Base-by-base conservation (phyloP, 2,888 invertebrate species). In the Hecatera dysodea region DNA sequence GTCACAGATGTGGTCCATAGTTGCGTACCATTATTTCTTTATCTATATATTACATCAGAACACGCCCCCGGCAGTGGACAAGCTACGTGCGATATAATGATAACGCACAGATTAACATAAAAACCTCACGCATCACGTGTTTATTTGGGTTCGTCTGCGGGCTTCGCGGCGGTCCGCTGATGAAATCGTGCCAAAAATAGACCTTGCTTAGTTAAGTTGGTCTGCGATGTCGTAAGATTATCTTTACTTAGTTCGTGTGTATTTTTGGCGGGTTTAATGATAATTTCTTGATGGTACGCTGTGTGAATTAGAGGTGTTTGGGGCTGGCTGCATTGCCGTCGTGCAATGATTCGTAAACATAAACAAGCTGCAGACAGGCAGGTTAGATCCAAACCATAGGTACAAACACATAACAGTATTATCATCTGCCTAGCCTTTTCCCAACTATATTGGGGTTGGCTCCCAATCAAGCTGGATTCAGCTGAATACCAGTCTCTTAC, bases 151-250 rank as follows among this genome's bases (percentile, higher is more conserved):
- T 36, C 59, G 78, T 48, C 46, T 48, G 42, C 11, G 48, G 9
- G 7, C 22, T 39, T 9, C 50, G 77, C 39, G 39, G 8, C 24
- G 29, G 39, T 48, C 9, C 7, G 46, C 65, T 80, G 78, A 78
- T 76, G 81, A 60, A 76, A 78, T 44, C 36, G 39, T n/a, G 52
- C 81, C 62, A 67, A 72, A 77, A 67, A 81, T 67, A 79, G 67
- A 65, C 8, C 44, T 11, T 33, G 50, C 72, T 81, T 66, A 64
- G 62, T 55, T 46, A 79, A 81, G 17, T 67, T 33, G 27, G 1
- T 12, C n/a, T 19, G 19, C 3, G 8, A 48, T 81, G 72, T 71
- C 77, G 78, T 81, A 50, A 77, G 72, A 63, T 67, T 81, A 78
- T 81, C 64, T 55, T 46, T 76, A 44, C 53, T 59, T 65, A 42